phyloP scores from a whole-genome alignment of 2,797 vertebrate genomes.

The Molossus molossus region DNA sequence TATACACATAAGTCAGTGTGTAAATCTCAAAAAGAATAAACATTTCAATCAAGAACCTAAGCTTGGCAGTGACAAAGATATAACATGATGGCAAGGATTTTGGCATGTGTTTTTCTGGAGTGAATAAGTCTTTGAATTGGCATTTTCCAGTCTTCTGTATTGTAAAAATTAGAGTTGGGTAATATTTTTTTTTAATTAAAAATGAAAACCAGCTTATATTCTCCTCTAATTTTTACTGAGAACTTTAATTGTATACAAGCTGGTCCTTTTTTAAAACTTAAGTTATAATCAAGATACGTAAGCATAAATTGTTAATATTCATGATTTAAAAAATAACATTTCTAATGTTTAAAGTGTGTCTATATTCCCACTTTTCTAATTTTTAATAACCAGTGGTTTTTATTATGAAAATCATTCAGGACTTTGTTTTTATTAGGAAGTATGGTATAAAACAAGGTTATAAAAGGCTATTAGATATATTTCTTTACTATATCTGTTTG shows the following conservation, averaged over 20 bases:
- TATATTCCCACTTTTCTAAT: background rate
- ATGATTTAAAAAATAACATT: constrained; percentile 36
- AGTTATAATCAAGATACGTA: constrained; percentile 9
- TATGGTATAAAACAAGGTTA: constrained; percentile 31
- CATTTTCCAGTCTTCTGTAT: constrained; percentile 1
- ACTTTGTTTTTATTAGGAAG: constrained; percentile 24
- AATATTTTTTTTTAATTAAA: constrained; percentile 59
- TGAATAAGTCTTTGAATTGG: constrained; percentile 31
- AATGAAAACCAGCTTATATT: background rate
- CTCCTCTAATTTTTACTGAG: constrained; percentile 16
- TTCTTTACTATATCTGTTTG: constrained; percentile 58
- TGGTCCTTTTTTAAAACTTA: constrained; percentile 4
- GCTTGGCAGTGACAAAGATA: background rate
- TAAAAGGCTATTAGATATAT: background rate
- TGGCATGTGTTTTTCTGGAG: constrained; percentile 17
- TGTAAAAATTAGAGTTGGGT: constrained; percentile 44
- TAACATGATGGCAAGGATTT: constrained; percentile 23
- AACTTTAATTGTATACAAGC: constrained; percentile 7
- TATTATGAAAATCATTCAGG: constrained; percentile 9
- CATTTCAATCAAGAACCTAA: constrained; percentile 32
- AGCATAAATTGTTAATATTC: constrained; percentile 37
- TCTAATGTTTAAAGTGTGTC: background rate
- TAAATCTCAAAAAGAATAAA: constrained; percentile 32
- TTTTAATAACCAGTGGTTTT: constrained; percentile 20
- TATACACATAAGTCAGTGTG: background rate